Conservation (phyloP, 2,113 vertebrate species). For the Prionailurus viverrinus region DNA sequence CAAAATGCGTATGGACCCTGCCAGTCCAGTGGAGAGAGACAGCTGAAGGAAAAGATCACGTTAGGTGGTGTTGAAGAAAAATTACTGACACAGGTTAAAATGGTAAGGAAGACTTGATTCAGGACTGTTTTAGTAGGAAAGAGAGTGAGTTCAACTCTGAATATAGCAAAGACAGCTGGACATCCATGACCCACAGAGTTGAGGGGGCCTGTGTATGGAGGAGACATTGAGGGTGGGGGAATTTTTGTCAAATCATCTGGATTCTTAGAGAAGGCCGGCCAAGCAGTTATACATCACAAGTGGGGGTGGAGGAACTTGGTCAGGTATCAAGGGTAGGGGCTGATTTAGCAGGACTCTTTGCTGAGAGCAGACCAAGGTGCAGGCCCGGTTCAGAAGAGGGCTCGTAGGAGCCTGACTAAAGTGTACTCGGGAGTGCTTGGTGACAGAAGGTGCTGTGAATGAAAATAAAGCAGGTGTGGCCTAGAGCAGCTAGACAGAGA, state of each 20-base stretch:
- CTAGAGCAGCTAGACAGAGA: neutral
- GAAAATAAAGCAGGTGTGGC: neutral
- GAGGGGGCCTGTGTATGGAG: neutral
- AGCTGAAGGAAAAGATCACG: neutral
- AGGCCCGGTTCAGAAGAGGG: neutral
- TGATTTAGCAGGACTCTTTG: neutral
- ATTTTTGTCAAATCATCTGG: neutral
- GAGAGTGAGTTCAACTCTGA: neutral
- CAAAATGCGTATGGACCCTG: neutral
- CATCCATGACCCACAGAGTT: neutral
- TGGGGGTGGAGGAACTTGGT: neutral
- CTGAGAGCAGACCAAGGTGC: neutral
- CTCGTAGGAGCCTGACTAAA: neutral
- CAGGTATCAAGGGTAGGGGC: too few relatives aligned
- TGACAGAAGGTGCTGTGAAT: neutral
- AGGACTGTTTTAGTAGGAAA: neutral
- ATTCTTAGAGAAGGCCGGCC: neutral
- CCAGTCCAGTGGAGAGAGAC: neutral
- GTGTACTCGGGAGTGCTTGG: neutral
- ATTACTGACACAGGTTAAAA: neutral
- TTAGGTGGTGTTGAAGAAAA: neutral
- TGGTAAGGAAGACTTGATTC: neutral
- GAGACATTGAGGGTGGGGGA: neutral
- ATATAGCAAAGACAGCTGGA: neutral
- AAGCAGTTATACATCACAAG: neutral